phyloP scores from a whole-genome alignment of 2,797 vertebrate genomes.

The Setipinna tenuifilis region DNA sequence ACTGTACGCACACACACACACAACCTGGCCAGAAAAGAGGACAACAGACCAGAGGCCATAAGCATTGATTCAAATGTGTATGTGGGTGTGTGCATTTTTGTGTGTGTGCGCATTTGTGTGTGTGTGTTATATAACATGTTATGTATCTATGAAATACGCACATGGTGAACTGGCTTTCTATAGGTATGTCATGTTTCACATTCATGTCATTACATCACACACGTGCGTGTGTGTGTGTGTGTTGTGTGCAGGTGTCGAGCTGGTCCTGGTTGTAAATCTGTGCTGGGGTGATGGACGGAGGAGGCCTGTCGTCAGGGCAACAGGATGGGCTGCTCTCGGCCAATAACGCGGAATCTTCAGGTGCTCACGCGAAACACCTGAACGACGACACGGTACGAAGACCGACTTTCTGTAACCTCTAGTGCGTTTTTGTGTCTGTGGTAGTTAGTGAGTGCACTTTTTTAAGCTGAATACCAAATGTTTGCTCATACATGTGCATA shows the following conservation, averaged over 20 bases:
- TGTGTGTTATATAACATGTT: background rate
- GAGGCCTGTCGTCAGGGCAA: background rate
- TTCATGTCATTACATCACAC: background rate
- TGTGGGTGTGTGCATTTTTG: background rate
- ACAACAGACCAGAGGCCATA: background rate
- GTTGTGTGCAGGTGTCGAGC: background rate
- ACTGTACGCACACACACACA: background rate
- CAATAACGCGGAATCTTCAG: background rate
- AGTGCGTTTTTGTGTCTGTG: no score
- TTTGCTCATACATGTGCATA: no score
- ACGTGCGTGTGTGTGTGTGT: background rate
- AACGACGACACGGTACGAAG: background rate
- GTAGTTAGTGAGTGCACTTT: no score
- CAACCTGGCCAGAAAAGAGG: background rate
- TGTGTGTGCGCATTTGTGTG: background rate
- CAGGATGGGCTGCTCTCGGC: background rate
- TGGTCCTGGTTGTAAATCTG: background rate
- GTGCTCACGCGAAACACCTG: background rate
- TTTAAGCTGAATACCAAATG: no score
- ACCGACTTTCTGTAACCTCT: no score
- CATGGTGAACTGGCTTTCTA: background rate
- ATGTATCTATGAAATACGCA: background rate
- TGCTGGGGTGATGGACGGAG: background rate
- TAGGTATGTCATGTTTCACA: slow-evolving; percentile 1
- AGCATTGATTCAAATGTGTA: background rate